Base-by-base conservation (phyloP, 30 jellyfish, hydroid and myxozoan genomes). In the Aurelia aurita complex sp. Pacific region DNA sequence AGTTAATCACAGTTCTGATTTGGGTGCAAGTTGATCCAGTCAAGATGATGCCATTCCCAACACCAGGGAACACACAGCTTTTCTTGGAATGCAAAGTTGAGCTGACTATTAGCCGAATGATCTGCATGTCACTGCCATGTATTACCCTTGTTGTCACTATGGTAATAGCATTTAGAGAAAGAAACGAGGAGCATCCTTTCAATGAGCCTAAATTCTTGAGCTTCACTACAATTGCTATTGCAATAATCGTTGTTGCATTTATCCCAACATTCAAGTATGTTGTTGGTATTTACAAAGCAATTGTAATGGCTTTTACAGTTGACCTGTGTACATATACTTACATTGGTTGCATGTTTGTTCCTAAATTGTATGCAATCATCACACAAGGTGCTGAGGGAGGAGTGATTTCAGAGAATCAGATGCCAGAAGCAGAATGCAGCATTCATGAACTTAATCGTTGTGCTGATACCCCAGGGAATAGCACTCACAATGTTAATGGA, bases 251-350 rank as follows among this genome's bases (percentile, higher is more conserved):
- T 54, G 89, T 77, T 43, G 98, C 97, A 9, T 88, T 79, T 54
- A 64, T 82, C 15, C 85, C 91, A 54, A 80, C 98, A 72, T 83
- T 83, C 82, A 81, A 82, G 16, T 82, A 60, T 55, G 98, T 88
- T 29, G 83, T 69, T 76, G 97, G 91, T 29, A 57, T 65, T 60
- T 92, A 81, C 77, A 94, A 79, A 54, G 90, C 92, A n/a, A 59
- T 92, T 32, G 97, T 92, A 17, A 80, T 83, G 90, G 88, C 94
- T 35, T 72, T 92, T 63, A 92, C 97, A 50, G 89, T 85, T n/a
- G 91, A 77, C 16, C 70, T 89, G 23, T 87, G 91, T 85, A 97
- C 97, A 3, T 92, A 14, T 63, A 88, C 91, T 15, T 92, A 80
- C 83, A 57, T 92, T 32, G 84, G 90, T 35, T 86, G 98, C 74